These are phyloP conservation scores for Geotrypetes seraphini DNA, from an alignment of 2,797 vertebrate genomes.

Conservation along the genomic window DNA sequence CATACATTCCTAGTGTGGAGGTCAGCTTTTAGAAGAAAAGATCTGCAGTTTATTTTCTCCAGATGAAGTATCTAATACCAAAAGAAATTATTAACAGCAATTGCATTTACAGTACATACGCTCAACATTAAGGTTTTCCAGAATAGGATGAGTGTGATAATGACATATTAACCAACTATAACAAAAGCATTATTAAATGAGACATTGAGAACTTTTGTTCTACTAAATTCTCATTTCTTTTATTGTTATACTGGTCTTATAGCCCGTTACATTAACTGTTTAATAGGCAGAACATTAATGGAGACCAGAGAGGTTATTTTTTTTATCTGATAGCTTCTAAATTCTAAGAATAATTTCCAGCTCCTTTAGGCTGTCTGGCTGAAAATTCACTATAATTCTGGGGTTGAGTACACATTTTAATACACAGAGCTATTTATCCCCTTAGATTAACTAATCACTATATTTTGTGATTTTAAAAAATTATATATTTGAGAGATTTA, in stretches of 20 bases:
- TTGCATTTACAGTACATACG: too few species aligned
- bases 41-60: constrained; percentile 7
- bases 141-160: too few species aligned
- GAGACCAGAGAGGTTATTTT: constrained; percentile 21
- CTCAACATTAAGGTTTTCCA: too few species aligned
- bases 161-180: too few species aligned
- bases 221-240: too few species aligned
- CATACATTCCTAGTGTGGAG: constrained; percentile 17
- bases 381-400: constrained; percentile 30
- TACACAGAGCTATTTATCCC: constrained; percentile 25
- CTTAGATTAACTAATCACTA: constrained; percentile 12
- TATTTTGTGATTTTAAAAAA: constrained; percentile 10
- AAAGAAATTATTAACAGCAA: too few species aligned
- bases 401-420: constrained; percentile 18
- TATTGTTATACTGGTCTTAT: too few species aligned
- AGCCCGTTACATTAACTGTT: too few species aligned
- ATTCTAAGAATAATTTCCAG: constrained; percentile 12
- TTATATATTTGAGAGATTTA: constrained; percentile 24
- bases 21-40: constrained; percentile 4
- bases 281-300: too few species aligned
- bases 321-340: constrained; percentile 19
- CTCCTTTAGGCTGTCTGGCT: constrained; percentile 11
- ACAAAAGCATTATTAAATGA: too few species aligned
- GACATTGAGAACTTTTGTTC: too few species aligned
- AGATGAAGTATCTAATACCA: too few species aligned